Evolutionary conservation across 2,113 vertebrate genomes (phyloP), one percentile per base, ranked within the genome.

Genomic region (Apteryx owenii): DNA sequence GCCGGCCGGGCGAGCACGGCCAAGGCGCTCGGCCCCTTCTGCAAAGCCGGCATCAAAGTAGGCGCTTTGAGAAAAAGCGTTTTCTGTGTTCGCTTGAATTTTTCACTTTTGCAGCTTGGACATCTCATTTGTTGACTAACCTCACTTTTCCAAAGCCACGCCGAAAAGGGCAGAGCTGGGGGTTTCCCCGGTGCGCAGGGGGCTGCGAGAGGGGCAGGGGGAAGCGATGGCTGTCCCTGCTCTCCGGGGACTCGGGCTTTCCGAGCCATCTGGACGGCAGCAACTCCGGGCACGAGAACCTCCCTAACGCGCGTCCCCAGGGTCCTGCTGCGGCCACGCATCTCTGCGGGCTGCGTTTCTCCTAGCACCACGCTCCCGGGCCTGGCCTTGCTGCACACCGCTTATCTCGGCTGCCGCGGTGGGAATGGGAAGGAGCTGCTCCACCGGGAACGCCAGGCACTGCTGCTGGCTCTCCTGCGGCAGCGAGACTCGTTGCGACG

Each of bases 1-100:
- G 51, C 4, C 4, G 40, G 66, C 75, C 0, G 3, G 85, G 79
- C 4, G 40, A 92, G 71, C 71, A 15, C 0, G 4, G 68, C 53
- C 0, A 0, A 2, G 16, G 73, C 7, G 16, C 51, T 25, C 4
- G 1, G 29, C 87, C 42, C 87, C 3, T 9, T 48, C 48, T 85
- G 77, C 68, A 62, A 83, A 93, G 92, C 17, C 9, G 3, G 94
- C 80, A 16, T 71, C 13, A 5, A 82, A 72, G 77, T 44, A 12
- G 0, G 8, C 26, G 33, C 38, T 3, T 44, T 46, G 82, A 50
- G 7, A 9, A 70, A 85, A 68, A 8, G 54, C 18, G 75, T 17
- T 13, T 31, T 75, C 65, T 29, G 75, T 22, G 14, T 62, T 26
- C 78, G 17, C 23, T 68, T 1, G 1, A 64, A 76, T 56, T 50